Conservation (phyloP, 2,888 invertebrate species). For the Heterodera filipjevi region DNA sequence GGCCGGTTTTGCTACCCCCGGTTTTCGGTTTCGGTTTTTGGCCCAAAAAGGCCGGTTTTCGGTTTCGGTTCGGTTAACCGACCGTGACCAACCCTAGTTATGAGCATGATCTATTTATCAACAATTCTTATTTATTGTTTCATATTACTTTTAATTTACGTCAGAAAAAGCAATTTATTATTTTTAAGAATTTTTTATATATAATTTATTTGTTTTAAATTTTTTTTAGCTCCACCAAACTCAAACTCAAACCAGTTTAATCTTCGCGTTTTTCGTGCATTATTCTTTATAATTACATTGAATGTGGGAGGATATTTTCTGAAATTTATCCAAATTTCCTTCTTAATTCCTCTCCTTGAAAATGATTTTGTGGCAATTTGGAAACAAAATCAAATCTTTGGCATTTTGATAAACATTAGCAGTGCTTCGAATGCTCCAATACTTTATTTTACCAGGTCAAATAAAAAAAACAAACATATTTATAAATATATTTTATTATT, state of each 20-base stretch:
- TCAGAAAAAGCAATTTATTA: neutral
- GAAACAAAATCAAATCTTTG: neutral
- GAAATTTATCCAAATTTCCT: neutral
- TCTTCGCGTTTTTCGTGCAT: neutral
- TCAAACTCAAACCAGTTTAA: neutral
- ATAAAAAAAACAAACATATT: too few relatives aligned
- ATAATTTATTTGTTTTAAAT: neutral
- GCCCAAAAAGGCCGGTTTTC: too few relatives aligned
- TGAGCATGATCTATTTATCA: too few relatives aligned
- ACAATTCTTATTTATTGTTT: too few relatives aligned
- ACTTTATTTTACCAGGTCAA: neutral
- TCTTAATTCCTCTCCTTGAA: neutral
- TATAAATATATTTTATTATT: too few relatives aligned
- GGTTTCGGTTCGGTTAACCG: too few relatives aligned
- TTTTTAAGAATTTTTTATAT: neutral
- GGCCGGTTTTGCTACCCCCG: too few relatives aligned
- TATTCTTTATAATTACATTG: neutral
- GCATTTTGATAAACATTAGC: neutral
- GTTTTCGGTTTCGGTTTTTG: too few relatives aligned
- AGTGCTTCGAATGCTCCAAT: neutral
- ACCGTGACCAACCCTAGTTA: too few relatives aligned
- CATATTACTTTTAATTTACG: too few relatives aligned
- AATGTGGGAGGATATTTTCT: neutral
- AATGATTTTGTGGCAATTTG: neutral
- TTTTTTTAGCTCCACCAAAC: neutral